Conservation (phyloP, 2,888 invertebrate genomes). For the Tridacna gigas region DNA sequence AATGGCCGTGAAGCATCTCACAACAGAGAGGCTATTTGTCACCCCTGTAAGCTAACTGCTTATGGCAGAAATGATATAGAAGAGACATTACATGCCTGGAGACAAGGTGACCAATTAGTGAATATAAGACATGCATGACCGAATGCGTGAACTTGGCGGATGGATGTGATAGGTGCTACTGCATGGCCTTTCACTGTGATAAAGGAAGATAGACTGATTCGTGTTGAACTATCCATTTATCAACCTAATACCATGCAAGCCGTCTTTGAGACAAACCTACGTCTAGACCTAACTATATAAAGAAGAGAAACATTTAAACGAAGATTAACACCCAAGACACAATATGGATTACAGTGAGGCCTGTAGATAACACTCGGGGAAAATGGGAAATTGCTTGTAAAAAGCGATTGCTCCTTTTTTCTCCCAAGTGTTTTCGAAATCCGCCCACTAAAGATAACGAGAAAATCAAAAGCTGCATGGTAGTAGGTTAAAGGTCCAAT, state of each 20-base stretch:
- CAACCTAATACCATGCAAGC: background rate
- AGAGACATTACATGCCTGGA: background rate
- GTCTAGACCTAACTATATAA: background rate
- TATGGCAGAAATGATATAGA: too few species aligned
- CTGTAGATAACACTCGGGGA: background rate
- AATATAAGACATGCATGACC: background rate
- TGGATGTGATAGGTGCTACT: constrained; percentile 4
- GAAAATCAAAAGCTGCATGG: background rate
- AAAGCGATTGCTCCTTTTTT: background rate
- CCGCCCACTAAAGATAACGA: background rate
- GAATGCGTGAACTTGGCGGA: background rate
- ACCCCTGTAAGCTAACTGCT: too few species aligned
- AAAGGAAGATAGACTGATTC: background rate
- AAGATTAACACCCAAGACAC: background rate
- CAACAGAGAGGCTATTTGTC: too few species aligned
- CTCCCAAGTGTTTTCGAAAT: background rate
- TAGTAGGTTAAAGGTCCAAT: background rate
- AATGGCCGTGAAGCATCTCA: too few species aligned
- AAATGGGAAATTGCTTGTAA: background rate
- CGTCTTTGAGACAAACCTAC: too few species aligned
- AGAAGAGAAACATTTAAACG: background rate
- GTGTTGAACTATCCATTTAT: background rate
- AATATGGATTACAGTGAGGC: background rate
- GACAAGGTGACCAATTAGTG: background rate
- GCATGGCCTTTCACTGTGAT: constrained; percentile 9